Evolutionary conservation across 2,888 invertebrate species (phyloP).

Genomic region (Chaitophorus viminalis): DNA sequence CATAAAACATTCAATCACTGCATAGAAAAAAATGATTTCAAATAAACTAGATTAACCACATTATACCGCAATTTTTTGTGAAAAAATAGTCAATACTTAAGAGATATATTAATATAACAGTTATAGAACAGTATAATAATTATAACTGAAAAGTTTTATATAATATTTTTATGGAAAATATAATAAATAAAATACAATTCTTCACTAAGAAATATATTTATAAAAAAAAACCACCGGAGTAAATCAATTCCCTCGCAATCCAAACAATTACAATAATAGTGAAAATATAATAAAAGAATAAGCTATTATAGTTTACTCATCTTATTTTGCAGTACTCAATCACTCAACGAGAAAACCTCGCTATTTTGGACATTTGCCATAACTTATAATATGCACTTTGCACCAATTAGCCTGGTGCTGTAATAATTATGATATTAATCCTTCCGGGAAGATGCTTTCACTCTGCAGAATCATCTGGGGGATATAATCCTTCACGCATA

Average conservation of each 20-base stretch:
- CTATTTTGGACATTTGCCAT: background rate
- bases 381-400: background rate
- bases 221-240: background rate
- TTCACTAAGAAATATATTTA: background rate
- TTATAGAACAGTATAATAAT: background rate
- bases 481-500: background rate
- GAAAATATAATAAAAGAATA: background rate
- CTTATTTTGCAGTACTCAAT: background rate
- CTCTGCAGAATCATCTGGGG: background rate
- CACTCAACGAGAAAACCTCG: background rate
- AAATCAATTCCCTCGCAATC: background rate
- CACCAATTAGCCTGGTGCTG: background rate
- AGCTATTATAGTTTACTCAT: background rate
- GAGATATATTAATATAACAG: background rate
- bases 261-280: background rate
- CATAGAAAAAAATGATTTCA: too few relatives aligned
- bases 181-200: too few relatives aligned
- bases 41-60: too few relatives aligned
- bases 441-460: background rate
- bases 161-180: too few relatives aligned
- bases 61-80: background rate
- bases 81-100: background rate
- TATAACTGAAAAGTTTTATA: too few relatives aligned
- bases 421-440: background rate
- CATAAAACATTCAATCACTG: too few relatives aligned